Conservation (phyloP, 1,140 invertebrate species). For the Choristoneura fumiferana region DNA sequence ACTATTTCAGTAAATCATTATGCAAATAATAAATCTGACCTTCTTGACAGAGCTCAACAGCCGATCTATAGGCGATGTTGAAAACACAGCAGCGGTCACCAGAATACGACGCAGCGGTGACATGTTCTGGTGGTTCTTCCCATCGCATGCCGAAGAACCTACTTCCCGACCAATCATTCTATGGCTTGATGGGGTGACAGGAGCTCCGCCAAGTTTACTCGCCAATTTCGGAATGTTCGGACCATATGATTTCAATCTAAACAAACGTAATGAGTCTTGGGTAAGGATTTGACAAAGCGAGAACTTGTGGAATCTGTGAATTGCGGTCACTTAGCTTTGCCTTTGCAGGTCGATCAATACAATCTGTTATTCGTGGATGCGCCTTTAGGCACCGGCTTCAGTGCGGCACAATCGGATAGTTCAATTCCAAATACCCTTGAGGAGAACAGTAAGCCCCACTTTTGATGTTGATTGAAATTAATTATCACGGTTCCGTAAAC, state of each 20-base stretch:
- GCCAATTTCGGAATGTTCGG: constrained; percentile 65
- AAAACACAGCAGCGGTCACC: constrained; percentile 46
- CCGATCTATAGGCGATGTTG: constrained; percentile 35
- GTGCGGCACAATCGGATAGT: constrained; percentile 76
- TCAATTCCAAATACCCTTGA: constrained; percentile 60
- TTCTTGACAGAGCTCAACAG: constrained; percentile 42
- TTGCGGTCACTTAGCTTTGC: too few relatives aligned
- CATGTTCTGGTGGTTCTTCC: constrained; percentile 69
- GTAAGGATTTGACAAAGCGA: constrained; percentile 35
- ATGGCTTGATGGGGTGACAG: constrained; percentile 58
- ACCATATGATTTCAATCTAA: constrained; percentile 52
- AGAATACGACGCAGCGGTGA: constrained; percentile 44
- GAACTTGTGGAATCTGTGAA: too few relatives aligned
- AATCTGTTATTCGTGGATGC: constrained; percentile 85
- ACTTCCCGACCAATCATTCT: constrained; percentile 43
- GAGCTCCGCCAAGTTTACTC: constrained; percentile 47
- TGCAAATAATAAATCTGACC: too few relatives aligned
- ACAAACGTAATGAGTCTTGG: constrained; percentile 50
- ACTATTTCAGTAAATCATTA: too few relatives aligned
- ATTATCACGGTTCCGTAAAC: not conserved
- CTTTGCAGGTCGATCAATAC: constrained; percentile 77
- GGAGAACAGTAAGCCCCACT: constrained; percentile 79
- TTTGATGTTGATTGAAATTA: not conserved
- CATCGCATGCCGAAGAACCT: constrained; percentile 23
- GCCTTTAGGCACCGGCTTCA: constrained; percentile 85